A percentile compares a stretch with the other conserved stretches of the same genome.
phyloP scores from a whole-genome alignment of 30 jellyfish, hydroid and myxozoan species.

The Haliclystus octoradiatus region DNA sequence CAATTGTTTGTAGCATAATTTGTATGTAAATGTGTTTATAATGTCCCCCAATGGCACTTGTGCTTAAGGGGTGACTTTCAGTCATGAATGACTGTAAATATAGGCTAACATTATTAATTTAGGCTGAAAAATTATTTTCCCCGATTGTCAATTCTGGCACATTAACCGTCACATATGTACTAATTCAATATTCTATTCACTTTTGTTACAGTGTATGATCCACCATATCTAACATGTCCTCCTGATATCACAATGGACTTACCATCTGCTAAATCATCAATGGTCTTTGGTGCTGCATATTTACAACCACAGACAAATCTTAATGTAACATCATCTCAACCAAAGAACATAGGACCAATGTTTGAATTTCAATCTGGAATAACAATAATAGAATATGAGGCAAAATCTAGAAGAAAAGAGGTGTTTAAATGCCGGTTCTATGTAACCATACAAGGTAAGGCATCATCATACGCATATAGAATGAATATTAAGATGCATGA shows the following conservation, averaged over 20 bases:
- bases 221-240: constrained; percentile 89
- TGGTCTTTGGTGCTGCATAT: constrained; percentile 39
- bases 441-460: constrained; percentile 62
- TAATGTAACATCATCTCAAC: constrained; percentile 23
- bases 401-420: constrained; percentile 31
- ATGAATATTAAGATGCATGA: no score
- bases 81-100: no score
- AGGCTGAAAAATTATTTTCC: no score
- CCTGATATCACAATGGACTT: constrained; percentile 40
- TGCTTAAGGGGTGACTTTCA: no score
- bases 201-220: constrained; percentile 32
- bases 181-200: no score
- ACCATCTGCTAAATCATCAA: constrained; percentile 25
- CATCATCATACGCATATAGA: neutral
- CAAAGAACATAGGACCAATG: constrained; percentile 36
- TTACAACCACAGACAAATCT: constrained; percentile 80
- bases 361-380: constrained; percentile 44
- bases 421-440: constrained; percentile 31
- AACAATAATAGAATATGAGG: constrained; percentile 37
- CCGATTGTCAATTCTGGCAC: no score
- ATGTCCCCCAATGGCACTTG: no score
- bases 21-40: no score
- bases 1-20: no score
- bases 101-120: no score
- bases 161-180: no score